These are phyloP conservation scores for Tolypeutes matacus DNA, from an alignment of 2,797 vertebrate species.

Conservation along the genomic window DNA sequence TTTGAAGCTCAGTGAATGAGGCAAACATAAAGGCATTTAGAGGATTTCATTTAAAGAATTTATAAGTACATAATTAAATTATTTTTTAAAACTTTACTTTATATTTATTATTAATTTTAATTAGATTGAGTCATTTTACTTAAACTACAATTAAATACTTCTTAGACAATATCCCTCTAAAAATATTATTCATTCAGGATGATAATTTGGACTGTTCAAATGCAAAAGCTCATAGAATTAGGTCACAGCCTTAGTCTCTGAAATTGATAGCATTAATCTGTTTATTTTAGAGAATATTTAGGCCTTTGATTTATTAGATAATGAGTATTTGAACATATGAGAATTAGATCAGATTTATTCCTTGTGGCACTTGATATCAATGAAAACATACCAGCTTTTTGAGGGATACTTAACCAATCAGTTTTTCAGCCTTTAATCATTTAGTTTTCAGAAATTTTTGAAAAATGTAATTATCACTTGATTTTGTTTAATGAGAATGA, in stretches of 20 bases:
- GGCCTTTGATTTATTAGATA: conserved; percentile 69
- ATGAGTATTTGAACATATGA: conserved; percentile 62
- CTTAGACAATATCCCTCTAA: neutral
- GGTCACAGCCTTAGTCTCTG: conserved; percentile 10
- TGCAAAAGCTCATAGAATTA: conserved; percentile 54
- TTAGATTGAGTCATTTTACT: neutral
- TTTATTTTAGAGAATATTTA: conserved; percentile 60
- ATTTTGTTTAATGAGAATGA: neutral
- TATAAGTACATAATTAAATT: neutral
- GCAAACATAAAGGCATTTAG: neutral
- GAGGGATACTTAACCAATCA: neutral
- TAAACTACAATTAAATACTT: neutral
- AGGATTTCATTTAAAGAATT: neutral
- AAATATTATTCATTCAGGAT: neutral
- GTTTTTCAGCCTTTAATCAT: neutral
- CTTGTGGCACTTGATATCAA: conserved; percentile 46
- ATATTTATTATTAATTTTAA: neutral
- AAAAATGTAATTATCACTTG: conserved; percentile 13
- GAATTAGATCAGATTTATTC: neutral
- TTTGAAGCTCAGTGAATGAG: neutral
- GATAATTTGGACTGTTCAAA: conserved; percentile 52
- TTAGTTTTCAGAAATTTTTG: neutral
- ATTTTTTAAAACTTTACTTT: neutral
- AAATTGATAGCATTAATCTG: conserved; percentile 66
- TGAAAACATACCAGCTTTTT: neutral